Evolutionary conservation across 2,888 invertebrate species (phyloP), one percentile per base, ranked within the genome.

Genomic region (Taphrorychus bicolor): DNA sequence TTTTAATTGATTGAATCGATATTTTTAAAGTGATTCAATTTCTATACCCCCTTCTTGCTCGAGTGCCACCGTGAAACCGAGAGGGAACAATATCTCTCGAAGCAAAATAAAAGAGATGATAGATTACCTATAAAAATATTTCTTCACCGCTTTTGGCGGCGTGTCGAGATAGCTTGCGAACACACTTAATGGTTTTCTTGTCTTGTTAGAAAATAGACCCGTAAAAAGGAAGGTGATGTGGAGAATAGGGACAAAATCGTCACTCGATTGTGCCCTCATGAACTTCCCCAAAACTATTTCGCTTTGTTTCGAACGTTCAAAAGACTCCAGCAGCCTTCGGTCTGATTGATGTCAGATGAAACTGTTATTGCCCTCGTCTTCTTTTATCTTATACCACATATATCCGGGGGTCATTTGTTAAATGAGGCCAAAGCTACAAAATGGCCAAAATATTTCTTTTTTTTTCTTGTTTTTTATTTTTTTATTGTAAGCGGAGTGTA

Each of bases 51-150:
- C 32, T 11, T 32, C 11, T 32, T 32, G 7, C 11, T 11, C 32
- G 32, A 32, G n/a, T n/a, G n/a, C n/a, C n/a, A n/a, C n/a, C n/a
- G n/a, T n/a, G n/a, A n/a, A n/a, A n/a, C n/a, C n/a, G n/a, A n/a
- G n/a, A n/a, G n/a, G n/a, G n/a, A n/a, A n/a, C n/a, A n/a, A n/a
- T n/a, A n/a, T n/a, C 11, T 11, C 32, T 32, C 32, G 11, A 32
- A 32, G 7, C 45, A 16, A 14, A 45, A 7, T 11, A 45, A 42
- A 16, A 17, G 45, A 45, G 45, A 45, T 45, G 45, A 45, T 45
- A 45, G 45, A 45, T 45, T 45, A 45, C 45, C 45, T 45, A 45
- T 45, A 45, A 45, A 45, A 45, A 45, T 45, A 45, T 45, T 45
- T 45, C 45, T 45, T 45, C 45, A n/a, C 5, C 45, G 11, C 5